Percentiles rank a stretch among this genome's conserved stretches.
These are phyloP conservation scores for Caenorhabditis sp. DNA, from an alignment of 2,888 invertebrate genomes.

Conservation along the genomic window DNA sequence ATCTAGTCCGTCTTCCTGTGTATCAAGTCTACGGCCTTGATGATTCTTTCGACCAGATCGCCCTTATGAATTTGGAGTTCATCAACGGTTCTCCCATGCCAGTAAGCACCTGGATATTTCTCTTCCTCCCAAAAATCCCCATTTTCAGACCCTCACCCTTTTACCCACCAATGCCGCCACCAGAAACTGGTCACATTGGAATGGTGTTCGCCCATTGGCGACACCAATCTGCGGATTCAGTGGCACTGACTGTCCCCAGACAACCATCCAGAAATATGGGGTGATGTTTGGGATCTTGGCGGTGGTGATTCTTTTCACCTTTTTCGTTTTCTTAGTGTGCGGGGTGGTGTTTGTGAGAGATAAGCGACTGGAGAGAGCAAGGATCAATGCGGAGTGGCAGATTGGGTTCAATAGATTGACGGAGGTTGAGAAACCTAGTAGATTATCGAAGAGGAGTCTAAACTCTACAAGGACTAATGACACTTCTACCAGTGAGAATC, in stretches of 20 bases:
- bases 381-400: slow-evolving; percentile 46
- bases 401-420: slow-evolving; percentile 23
- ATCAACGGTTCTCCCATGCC: slow-evolving; percentile 14
- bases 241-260: slow-evolving; percentile 37
- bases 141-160: too few relatives aligned
- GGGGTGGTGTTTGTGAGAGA: slow-evolving; percentile 6
- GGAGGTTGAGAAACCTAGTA: slow-evolving; percentile 5
- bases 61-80: slow-evolving; percentile 30
- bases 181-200: slow-evolving; percentile 29
- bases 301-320: slow-evolving; percentile 9
- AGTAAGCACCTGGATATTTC: slow-evolving; percentile 9
- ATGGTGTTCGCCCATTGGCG: slow-evolving; percentile 20
- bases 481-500: background rate
- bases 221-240: slow-evolving; percentile 47
- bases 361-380: slow-evolving; percentile 23
- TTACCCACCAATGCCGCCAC: too few relatives aligned
- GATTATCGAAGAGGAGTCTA: slow-evolving; percentile 7
- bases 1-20: slow-evolving; percentile 26
- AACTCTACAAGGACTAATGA: slow-evolving; percentile 10
- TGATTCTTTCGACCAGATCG: slow-evolving; percentile 23
- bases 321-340: slow-evolving; percentile 7
- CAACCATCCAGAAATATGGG: slow-evolving; percentile 36
- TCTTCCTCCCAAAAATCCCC: too few relatives aligned
- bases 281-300: slow-evolving; percentile 30
- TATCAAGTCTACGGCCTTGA: slow-evolving; percentile 41